Conservation (phyloP, 2,113 vertebrate genomes). For the Sorex fumeus region DNA sequence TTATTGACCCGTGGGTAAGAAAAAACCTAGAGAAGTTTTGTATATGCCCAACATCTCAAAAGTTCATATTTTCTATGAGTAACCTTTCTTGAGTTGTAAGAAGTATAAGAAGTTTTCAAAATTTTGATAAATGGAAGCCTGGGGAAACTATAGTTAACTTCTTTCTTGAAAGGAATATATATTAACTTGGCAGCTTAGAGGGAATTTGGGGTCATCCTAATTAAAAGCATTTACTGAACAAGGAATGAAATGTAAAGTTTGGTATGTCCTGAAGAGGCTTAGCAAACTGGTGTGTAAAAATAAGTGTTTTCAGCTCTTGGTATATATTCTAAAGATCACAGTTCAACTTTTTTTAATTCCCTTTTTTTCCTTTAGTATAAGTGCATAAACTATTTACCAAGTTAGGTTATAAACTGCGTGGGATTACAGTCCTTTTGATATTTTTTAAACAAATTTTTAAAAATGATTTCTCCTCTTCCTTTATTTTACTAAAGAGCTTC, state of each 20-base stretch:
- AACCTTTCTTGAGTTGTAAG: slow-evolving; percentile 30
- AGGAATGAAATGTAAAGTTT: neutral
- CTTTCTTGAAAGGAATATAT: slow-evolving; percentile 35
- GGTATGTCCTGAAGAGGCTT: neutral
- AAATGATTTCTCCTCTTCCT: slow-evolving; percentile 24
- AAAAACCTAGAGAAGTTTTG: slow-evolving; percentile 1
- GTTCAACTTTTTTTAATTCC: neutral
- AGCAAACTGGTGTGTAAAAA: slow-evolving; percentile 2
- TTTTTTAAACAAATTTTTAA: slow-evolving; percentile 44
- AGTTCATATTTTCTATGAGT: neutral
- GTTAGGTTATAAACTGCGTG: neutral
- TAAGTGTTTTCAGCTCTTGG: neutral
- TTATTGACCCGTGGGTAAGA: neutral
- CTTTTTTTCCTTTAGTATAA: neutral
- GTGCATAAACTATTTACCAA: neutral
- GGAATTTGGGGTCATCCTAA: slow-evolving; percentile 36
- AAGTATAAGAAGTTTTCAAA: slow-evolving; percentile 20
- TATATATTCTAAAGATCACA: neutral
- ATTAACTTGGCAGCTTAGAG: neutral
- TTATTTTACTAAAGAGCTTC: neutral
- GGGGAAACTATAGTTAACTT: slow-evolving; percentile 27
- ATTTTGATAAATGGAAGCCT: neutral
- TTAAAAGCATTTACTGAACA: slow-evolving; percentile 46
- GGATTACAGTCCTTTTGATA: neutral
- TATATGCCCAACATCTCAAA: slow-evolving; percentile 16